Conservation (phyloP, 2,888 invertebrate species). For the Zhengitettix transpicula region DNA sequence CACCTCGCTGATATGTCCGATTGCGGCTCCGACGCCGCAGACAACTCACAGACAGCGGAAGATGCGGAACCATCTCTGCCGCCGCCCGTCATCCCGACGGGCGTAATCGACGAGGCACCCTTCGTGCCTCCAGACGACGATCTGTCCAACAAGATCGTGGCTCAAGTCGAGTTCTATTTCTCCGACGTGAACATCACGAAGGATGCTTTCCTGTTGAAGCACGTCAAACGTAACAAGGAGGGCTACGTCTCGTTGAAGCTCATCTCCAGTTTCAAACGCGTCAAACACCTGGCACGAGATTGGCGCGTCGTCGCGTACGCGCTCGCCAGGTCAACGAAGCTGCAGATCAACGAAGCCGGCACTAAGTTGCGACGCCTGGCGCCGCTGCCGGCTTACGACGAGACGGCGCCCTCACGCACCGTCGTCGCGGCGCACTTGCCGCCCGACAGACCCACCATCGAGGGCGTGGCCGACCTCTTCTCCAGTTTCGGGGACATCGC, state of each 20-base stretch:
- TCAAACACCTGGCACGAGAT: conserved; percentile 85
- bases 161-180: conserved; percentile 90
- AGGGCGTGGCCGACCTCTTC: conserved; percentile 82
- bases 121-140: conserved; percentile 55
- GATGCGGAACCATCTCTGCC: conserved; percentile 9
- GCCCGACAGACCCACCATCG: conserved; percentile 68
- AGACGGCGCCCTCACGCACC: conserved; percentile 82
- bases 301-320: conserved; percentile 86
- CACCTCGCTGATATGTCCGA: conserved; percentile 46
- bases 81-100: not conserved
- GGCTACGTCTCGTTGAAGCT: conserved; percentile 89
- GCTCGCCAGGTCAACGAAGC: conserved; percentile 54
- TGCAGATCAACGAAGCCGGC: conserved; percentile 80
- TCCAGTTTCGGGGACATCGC: conserved; percentile 79
- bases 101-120: conserved; percentile 34
- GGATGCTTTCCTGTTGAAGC: conserved; percentile 88
- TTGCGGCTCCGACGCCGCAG: conserved; percentile 44
- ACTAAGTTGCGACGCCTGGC: conserved; percentile 77
- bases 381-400: conserved; percentile 76
- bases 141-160: conserved; percentile 57
- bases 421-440: conserved; percentile 78
- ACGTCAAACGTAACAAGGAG: conserved; percentile 86
- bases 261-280: conserved; percentile 87
- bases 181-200: conserved; percentile 89
- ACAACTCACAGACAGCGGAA: conserved; percentile 40